These are phyloP conservation scores for Aricia agestis DNA, from an alignment of 1,140 invertebrate genomes.

Conservation along the genomic window DNA sequence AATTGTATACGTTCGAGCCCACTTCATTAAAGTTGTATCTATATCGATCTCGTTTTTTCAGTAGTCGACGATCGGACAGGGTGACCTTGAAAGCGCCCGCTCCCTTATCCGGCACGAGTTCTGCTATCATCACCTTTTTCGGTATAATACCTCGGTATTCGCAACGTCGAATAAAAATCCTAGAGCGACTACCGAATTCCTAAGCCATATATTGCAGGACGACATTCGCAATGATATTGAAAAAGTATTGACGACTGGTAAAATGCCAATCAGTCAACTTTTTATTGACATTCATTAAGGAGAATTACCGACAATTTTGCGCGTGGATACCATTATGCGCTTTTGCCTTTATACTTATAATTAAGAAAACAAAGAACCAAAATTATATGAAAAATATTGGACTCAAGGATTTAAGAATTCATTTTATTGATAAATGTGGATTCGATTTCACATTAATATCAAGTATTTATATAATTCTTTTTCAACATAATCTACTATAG, in stretches of 20 bases:
- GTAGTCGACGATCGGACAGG: constrained; percentile 31
- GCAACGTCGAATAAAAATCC: constrained; percentile 60
- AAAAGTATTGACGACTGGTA: constrained; percentile 44
- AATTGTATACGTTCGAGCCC: constrained; percentile 48
- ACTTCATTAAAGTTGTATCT: constrained; percentile 59
- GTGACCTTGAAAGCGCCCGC: constrained; percentile 61
- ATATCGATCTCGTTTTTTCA: constrained; percentile 47
- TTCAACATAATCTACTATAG: too few relatives aligned
- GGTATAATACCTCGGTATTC: constrained; percentile 52
- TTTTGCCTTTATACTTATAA: neutral
- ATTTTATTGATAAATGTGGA: neutral
- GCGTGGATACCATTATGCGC: neutral
- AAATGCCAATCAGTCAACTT: constrained; percentile 12
- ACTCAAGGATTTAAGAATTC: neutral
- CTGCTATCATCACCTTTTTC: constrained; percentile 56
- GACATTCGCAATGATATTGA: constrained; percentile 53
- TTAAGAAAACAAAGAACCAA: neutral
- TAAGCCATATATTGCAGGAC: constrained; percentile 61
- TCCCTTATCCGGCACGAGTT: constrained; percentile 51
- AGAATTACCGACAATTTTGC: neutral
- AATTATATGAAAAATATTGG: neutral
- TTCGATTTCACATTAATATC: too few relatives aligned
- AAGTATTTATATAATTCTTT: too few relatives aligned
- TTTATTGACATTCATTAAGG: constrained; percentile 18
- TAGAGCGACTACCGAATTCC: constrained; percentile 63